A percentile compares a stretch with the other conserved stretches of the same genome.
phyloP scores from a whole-genome alignment of 37 sponge, comb jelly and placozoan species.

The Mnemiopsis leidyi region DNA sequence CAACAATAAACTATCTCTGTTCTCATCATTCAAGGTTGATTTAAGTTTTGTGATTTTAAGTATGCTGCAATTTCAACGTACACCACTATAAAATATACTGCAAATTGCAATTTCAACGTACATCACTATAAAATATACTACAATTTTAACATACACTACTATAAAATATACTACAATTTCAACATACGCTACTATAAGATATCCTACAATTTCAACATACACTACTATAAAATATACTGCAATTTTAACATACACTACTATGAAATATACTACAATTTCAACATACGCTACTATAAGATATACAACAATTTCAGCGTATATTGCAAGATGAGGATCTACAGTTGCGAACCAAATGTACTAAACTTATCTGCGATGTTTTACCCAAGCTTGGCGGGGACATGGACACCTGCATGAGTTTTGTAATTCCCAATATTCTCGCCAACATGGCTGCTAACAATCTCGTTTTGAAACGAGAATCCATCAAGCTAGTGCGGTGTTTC shows the following conservation, averaged over 20 bases:
- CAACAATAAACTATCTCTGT: conserved; percentile 24
- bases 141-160: too few species aligned
- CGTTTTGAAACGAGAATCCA: conserved; percentile 20
- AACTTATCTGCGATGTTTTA: background rate
- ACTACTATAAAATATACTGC: too few species aligned
- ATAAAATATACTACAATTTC: too few species aligned
- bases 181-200: too few species aligned
- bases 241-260: too few species aligned
- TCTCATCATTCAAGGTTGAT: conserved; percentile 23
- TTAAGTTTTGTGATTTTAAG: background rate
- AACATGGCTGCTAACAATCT: conserved; percentile 46
- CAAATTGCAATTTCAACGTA: background rate
- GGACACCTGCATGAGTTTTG: conserved; percentile 48
- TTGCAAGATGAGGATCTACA: conserved; percentile 21
- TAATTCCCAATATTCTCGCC: background rate
- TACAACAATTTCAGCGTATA: conserved; percentile 33
- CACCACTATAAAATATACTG: too few species aligned
- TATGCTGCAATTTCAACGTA: too few species aligned
- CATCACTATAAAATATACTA: too few species aligned
- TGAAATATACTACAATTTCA: too few species aligned
- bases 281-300: too few species aligned
- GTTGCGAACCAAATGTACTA: background rate
- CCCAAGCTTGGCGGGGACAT: conserved; percentile 9
- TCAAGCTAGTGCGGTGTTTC: background rate
- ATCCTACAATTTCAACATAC: too few species aligned